phyloP scores from a whole-genome alignment of 2,113 vertebrate genomes.

The Ophthalmolycus amberensis region DNA sequence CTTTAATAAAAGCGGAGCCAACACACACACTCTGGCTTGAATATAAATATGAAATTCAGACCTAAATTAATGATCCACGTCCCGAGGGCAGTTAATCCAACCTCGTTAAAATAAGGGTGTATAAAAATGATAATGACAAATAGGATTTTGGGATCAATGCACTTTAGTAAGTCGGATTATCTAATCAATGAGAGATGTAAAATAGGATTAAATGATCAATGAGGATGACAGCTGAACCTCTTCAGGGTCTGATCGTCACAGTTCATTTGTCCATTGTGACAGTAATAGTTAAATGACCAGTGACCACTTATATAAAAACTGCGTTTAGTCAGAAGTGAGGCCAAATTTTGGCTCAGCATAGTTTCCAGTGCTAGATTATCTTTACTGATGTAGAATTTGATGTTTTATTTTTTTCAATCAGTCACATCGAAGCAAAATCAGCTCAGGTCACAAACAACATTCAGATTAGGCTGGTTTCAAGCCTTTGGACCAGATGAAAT shows the following conservation, averaged over 20 bases:
- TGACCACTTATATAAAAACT: neutral
- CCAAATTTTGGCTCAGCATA: neutral
- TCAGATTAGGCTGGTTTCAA: slow-evolving; percentile 61
- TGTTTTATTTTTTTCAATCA: slow-evolving; percentile 1
- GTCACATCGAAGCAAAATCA: slow-evolving; percentile 18
- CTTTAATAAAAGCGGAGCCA: slow-evolving; percentile 13
- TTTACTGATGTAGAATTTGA: slow-evolving; percentile 4
- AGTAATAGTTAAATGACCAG: neutral
- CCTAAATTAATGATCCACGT: slow-evolving; percentile 14
- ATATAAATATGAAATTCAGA: slow-evolving; percentile 18
- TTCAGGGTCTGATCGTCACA: neutral
- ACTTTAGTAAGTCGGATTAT: slow-evolving; percentile 49
- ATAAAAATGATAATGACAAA: neutral
- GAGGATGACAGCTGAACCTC: slow-evolving; percentile 10
- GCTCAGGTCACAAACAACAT: slow-evolving; percentile 20
- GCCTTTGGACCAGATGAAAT: slow-evolving; percentile 46
- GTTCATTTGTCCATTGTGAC: neutral
- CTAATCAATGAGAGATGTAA: slow-evolving; percentile 44
- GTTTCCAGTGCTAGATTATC: slow-evolving; percentile 19
- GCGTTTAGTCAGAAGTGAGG: neutral
- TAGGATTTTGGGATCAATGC: slow-evolving; percentile 57
- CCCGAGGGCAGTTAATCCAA: neutral
- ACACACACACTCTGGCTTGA: slow-evolving; percentile 20
- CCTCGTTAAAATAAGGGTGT: neutral
- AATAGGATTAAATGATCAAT: slow-evolving; percentile 57